Evolutionary conservation across 2,113 vertebrate species (phyloP).

Genomic region (Ibidorhyncha struthersii): DNA sequence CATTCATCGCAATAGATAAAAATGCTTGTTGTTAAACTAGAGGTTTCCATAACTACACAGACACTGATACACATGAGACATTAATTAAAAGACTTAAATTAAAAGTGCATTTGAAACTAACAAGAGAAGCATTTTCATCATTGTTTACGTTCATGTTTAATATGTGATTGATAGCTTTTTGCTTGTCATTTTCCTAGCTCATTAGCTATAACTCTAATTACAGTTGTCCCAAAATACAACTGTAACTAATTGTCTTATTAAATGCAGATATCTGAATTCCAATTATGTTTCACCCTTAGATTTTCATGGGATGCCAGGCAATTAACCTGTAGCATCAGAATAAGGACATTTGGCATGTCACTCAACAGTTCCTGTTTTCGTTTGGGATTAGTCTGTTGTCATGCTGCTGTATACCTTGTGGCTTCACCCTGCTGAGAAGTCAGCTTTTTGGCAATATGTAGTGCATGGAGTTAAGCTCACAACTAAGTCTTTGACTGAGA

Average conservation of each 20-base stretch:
- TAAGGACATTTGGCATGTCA: neutral
- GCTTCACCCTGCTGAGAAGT: neutral
- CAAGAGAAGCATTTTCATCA: neutral
- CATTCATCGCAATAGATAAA: neutral
- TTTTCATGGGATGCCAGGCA: neutral
- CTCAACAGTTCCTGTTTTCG: neutral
- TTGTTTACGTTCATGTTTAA: neutral
- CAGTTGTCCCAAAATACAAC: slow-evolving; percentile 12
- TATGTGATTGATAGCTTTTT: slow-evolving; percentile 33
- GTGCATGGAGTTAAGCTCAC: neutral
- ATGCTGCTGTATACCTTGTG: neutral
- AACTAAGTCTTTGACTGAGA: neutral
- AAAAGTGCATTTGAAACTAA: slow-evolving; percentile 36
- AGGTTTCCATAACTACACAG: neutral
- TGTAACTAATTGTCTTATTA: slow-evolving; percentile 39
- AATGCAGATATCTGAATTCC: neutral
- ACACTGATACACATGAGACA: neutral
- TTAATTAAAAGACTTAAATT: slow-evolving; percentile 26
- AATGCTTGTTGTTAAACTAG: neutral
- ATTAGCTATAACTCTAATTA: slow-evolving; percentile 43
- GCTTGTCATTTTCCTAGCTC: slow-evolving; percentile 21
- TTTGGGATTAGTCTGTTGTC: neutral
- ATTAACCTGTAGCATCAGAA: neutral
- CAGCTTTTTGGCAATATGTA: neutral
- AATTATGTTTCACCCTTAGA: slow-evolving; percentile 3